phyloP scores from a whole-genome alignment of 2,797 vertebrate species.

The Synaphobranchus kaupii region DNA sequence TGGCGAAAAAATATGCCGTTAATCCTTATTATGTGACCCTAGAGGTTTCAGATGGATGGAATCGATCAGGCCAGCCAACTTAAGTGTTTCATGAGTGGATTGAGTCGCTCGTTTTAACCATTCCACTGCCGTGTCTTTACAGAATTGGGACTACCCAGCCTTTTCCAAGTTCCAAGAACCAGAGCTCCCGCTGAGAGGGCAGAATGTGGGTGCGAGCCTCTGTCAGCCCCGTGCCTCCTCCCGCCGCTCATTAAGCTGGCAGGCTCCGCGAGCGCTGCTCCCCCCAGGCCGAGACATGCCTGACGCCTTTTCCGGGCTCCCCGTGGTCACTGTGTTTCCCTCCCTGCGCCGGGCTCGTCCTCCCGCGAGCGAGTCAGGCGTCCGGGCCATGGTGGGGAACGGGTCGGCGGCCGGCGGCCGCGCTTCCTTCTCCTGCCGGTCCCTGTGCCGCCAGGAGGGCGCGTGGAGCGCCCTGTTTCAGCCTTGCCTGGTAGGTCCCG shows the following conservation, averaged over 20 bases:
- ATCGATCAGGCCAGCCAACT: background rate
- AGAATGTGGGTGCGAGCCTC: slow-evolving; percentile 68
- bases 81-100: background rate
- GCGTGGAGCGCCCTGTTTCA: slow-evolving; percentile 77
- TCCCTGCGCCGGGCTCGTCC: slow-evolving; percentile 56
- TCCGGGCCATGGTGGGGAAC: slow-evolving; percentile 76
- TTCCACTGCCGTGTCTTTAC: slow-evolving; percentile 28
- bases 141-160: slow-evolving; percentile 76
- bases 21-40: background rate
- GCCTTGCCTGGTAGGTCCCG: slow-evolving; percentile 73
- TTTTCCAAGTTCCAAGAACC: slow-evolving; percentile 76
- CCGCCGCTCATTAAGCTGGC: slow-evolving; percentile 72
- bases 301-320: slow-evolving; percentile 26
- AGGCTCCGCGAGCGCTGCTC: slow-evolving; percentile 71
- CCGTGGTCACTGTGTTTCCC: slow-evolving; percentile 60
- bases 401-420: slow-evolving; percentile 67
- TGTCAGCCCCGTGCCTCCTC: slow-evolving; percentile 69
- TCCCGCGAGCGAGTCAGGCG: slow-evolving; percentile 64
- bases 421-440: slow-evolving; percentile 78
- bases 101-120: background rate
- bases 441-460: slow-evolving; percentile 77
- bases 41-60: background rate
- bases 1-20: background rate
- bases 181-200: slow-evolving; percentile 65
- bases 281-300: slow-evolving; percentile 55